Percentiles rank a stretch among this genome's conserved stretches.
Evolutionary conservation across 2,797 vertebrate genomes (phyloP).

Genomic region (Coccyzus lansbergi): DNA sequence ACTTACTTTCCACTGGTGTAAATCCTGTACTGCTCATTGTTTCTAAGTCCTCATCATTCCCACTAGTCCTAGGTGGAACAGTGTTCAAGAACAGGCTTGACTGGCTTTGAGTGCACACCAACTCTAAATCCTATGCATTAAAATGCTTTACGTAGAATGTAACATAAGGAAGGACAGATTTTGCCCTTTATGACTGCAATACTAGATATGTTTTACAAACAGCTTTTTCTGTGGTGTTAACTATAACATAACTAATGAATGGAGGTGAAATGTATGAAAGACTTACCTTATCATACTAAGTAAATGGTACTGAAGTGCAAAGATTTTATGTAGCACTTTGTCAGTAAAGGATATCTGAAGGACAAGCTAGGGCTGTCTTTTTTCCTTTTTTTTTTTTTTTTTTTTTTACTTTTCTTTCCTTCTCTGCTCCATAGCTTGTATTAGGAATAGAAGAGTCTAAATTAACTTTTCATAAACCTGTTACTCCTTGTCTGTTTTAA

Average conservation of each 20-base stretch:
- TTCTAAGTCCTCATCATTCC: background rate
- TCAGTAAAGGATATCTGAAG: background rate
- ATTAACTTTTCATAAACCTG: background rate
- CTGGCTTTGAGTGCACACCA: background rate
- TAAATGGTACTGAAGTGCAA: background rate
- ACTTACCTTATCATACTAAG: background rate
- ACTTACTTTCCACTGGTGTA: background rate
- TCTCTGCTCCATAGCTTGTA: background rate
- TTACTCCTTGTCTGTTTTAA: background rate
- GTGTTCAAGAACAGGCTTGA: background rate
- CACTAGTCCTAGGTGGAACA: background rate
- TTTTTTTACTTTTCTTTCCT: background rate
- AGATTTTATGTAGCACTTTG: background rate
- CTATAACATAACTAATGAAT: background rate
- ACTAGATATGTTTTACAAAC: background rate
- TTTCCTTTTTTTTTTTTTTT: background rate
- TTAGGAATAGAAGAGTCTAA: background rate
- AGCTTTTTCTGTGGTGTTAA: background rate
- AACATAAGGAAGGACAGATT: background rate
- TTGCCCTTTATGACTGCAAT: background rate
- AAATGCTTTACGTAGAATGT: background rate
- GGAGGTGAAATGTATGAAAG: background rate
- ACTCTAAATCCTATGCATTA: background rate
- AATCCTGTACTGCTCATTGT: background rate
- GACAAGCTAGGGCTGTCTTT: background rate